Base-by-base conservation (phyloP, 2,113 vertebrate genomes). In the Turnix velox region DNA sequence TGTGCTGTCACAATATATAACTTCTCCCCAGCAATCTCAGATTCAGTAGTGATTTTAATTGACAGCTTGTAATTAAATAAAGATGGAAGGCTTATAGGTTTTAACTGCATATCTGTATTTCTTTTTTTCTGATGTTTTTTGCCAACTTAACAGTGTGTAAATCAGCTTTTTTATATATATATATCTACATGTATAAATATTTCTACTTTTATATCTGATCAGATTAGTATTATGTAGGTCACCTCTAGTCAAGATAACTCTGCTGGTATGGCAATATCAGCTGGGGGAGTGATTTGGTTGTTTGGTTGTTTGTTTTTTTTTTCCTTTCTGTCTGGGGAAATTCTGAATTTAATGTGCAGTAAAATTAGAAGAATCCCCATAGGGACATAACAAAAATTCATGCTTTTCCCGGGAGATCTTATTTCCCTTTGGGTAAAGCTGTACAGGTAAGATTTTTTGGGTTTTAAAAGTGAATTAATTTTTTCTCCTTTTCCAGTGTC, bases 401-500 rank as follows among this genome's bases (percentile, higher is more conserved):
- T 4, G 28, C 1, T 45, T 74, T 73, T 59, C 0, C 12, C 20
- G 18, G 8, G 24, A 40, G 13, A 42, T 5, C 22, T 66, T 9
- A 3, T 67, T 83, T 83, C 39, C 20, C 20, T 58, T 45, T 12
- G 42, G 20, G 45, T 30, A 22, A 30, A 86, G 42, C 75, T 46
- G 54, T 54, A 12, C 48, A 52, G 92, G 58, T 92, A 49, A 42
- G 27, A n/a, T 10, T 3, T 8, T 4, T 3, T 14, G n/a, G n/a
- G n/a, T n/a, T n/a, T n/a, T n/a, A n/a, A n/a, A n/a, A n/a, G n/a
- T n/a, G n/a, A n/a, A n/a, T n/a, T n/a, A n/a, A n/a, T 3, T 8
- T 4, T 3, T 14, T 4, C 6, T 10, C 3, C 10, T 23, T 22
- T 4, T 1, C 37, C 8, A 0, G 1, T 0, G 0, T 2, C 61